A percentile compares a stretch with the other conserved stretches of the same genome.
Evolutionary conservation across 2,888 invertebrate genomes (phyloP).

Genomic region (Oligia strigilis): DNA sequence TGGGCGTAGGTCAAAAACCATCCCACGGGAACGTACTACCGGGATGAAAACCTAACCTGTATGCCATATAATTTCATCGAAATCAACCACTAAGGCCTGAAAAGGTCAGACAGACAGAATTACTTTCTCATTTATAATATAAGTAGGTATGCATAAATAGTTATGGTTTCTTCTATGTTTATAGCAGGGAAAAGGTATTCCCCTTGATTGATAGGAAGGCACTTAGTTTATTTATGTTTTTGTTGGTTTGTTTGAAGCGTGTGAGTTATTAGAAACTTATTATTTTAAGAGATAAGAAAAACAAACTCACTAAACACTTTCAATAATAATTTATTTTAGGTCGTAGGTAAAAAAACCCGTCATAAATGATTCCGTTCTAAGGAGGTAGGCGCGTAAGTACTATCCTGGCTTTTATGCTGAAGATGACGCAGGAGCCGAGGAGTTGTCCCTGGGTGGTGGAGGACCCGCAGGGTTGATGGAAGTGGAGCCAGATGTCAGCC

Average conservation of each 20-base stretch:
- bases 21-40: background rate
- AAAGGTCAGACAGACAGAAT: background rate
- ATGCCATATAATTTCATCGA: background rate
- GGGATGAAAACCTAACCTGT: background rate
- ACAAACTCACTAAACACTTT: no score
- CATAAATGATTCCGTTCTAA: no score
- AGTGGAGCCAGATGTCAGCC: no score
- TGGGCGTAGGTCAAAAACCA: background rate
- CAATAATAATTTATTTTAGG: no score
- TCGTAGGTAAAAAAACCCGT: no score
- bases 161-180: background rate
- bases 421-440: no score
- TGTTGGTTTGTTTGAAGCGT: conserved; percentile 19
- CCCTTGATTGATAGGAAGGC: conserved; percentile 8
- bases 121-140: background rate
- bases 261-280: no score
- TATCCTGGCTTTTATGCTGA: no score
- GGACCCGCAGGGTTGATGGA: no score
- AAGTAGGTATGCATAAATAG: background rate
- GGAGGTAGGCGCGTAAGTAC: no score
- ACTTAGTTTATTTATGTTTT: conserved; percentile 6
- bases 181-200: conserved; percentile 30
- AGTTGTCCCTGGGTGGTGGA: no score
- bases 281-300: no score
- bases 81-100: background rate